phyloP scores from a whole-genome alignment of 2,113 vertebrate genomes.

The Austrofundulus limnaeus region DNA sequence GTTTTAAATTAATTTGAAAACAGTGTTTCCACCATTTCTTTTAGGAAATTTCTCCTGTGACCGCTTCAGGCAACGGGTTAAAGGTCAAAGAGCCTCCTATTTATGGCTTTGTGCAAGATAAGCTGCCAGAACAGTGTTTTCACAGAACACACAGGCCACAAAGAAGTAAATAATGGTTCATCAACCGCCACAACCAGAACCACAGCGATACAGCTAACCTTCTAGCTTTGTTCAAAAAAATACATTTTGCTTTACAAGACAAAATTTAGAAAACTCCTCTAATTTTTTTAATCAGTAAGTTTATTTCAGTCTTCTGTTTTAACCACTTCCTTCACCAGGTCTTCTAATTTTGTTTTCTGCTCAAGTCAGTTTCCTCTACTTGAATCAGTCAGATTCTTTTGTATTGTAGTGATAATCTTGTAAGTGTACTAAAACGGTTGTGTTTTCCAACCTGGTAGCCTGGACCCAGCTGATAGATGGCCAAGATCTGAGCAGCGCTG shows the following conservation, averaged over 20 bases:
- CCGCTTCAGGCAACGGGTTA: not conserved
- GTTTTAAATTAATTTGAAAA: not conserved
- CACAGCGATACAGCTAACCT: not conserved
- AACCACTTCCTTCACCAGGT: not conserved
- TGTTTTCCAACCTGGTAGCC: constrained; percentile 88
- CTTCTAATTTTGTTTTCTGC: not conserved
- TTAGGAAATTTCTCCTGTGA: not conserved
- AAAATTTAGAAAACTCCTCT: not conserved
- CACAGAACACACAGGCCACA: not conserved
- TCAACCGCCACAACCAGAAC: not conserved
- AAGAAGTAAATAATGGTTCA: constrained; percentile 2
- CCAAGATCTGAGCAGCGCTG: constrained; percentile 95
- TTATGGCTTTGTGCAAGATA: not conserved
- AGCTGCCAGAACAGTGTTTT: not conserved
- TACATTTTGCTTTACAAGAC: not conserved
- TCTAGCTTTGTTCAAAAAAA: not conserved
- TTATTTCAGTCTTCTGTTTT: no score
- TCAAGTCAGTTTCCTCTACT: not conserved
- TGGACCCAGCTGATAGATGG: constrained; percentile 95
- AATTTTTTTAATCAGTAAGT: no score
- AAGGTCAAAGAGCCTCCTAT: constrained; percentile 1
- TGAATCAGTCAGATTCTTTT: not conserved
- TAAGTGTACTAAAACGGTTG: no score
- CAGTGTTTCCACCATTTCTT: not conserved
- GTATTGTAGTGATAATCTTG: no score